Evolutionary conservation across 2,888 invertebrate species (phyloP).

Genomic region (Nomada flava): DNA sequence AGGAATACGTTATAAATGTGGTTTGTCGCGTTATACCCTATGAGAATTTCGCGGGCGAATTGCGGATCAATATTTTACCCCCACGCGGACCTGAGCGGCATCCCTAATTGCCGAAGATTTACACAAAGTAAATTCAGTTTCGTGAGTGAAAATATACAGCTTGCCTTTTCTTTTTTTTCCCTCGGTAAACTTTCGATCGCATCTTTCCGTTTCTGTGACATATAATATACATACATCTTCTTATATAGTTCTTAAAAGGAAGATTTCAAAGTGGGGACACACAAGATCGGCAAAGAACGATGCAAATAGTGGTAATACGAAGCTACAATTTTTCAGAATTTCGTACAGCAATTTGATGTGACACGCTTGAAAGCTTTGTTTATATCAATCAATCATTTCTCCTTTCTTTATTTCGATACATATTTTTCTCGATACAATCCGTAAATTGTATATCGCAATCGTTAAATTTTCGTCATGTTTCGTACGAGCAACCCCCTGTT

Average conservation of each 20-base stretch:
- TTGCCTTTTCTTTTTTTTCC: neutral
- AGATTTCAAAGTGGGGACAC: conserved; percentile 35
- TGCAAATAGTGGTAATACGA: conserved; percentile 64
- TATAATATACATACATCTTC: conserved; percentile 10
- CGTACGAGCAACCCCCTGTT: conserved; percentile 14
- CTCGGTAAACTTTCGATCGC: conserved; percentile 14
- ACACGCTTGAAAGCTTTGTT: conserved; percentile 52
- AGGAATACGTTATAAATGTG: conserved; percentile 24
- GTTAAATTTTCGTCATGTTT: conserved; percentile 18
- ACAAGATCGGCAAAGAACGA: conserved; percentile 52
- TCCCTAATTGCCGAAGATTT: conserved; percentile 50
- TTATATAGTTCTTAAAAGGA: conserved; percentile 16
- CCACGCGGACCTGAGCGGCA: conserved; percentile 64
- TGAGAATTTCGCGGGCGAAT: conserved; percentile 71
- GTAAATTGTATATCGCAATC: conserved; percentile 10
- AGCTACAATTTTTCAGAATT: conserved; percentile 19
- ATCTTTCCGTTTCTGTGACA: neutral
- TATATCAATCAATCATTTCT: neutral
- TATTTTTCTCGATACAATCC: neutral
- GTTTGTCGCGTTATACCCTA: conserved; percentile 29
- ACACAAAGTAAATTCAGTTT: conserved; percentile 46
- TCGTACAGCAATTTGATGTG: conserved; percentile 6
- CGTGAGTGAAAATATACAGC: conserved; percentile 48
- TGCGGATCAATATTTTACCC: conserved; percentile 76
- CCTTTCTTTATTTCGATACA: neutral